These are phyloP conservation scores for Rhingia campestris DNA, from an alignment of 2,888 invertebrate genomes.

Conservation along the genomic window DNA sequence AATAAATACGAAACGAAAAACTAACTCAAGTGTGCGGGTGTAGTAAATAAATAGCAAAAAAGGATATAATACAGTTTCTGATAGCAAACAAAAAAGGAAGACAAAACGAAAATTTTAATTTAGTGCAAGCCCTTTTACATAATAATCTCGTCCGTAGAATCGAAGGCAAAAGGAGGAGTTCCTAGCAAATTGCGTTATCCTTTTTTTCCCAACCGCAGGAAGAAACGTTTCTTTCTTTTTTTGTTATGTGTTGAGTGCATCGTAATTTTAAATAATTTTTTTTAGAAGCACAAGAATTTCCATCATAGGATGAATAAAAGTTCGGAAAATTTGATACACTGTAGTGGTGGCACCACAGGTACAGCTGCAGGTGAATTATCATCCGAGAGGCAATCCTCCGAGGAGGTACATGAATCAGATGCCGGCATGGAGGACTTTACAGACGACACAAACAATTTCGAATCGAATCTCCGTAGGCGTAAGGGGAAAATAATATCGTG, in stretches of 20 bases:
- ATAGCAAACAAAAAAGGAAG: slow-evolving; percentile 14
- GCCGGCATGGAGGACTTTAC: slow-evolving; percentile 79
- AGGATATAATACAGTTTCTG: slow-evolving; percentile 5
- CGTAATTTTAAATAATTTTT: slow-evolving; percentile 29
- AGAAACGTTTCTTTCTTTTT: slow-evolving; percentile 9
- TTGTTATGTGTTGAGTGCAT: slow-evolving; percentile 59
- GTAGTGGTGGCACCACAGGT: slow-evolving; percentile 65
- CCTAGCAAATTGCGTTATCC: slow-evolving; percentile 17
- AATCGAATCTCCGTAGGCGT: slow-evolving; percentile 82
- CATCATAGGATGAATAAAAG: slow-evolving; percentile 80
- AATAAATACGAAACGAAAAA: background rate
- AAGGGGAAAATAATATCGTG: slow-evolving; percentile 83
- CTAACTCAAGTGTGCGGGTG: background rate
- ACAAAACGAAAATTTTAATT: background rate
- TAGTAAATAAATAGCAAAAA: slow-evolving; percentile 11
- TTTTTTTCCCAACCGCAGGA: background rate
- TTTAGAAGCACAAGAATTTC: slow-evolving; percentile 20
- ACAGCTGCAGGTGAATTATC: slow-evolving; percentile 76
- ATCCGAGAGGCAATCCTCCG: slow-evolving; percentile 80
- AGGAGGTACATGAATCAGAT: slow-evolving; percentile 81
- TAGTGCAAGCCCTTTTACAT: slow-evolving; percentile 63
- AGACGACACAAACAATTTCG: slow-evolving; percentile 81
- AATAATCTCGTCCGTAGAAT: slow-evolving; percentile 45
- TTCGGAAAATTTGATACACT: slow-evolving; percentile 80
- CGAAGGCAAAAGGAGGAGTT: slow-evolving; percentile 36